Evolutionary conservation across 2,113 vertebrate species (phyloP).

Genomic region (Rutilus rutilus): DNA sequence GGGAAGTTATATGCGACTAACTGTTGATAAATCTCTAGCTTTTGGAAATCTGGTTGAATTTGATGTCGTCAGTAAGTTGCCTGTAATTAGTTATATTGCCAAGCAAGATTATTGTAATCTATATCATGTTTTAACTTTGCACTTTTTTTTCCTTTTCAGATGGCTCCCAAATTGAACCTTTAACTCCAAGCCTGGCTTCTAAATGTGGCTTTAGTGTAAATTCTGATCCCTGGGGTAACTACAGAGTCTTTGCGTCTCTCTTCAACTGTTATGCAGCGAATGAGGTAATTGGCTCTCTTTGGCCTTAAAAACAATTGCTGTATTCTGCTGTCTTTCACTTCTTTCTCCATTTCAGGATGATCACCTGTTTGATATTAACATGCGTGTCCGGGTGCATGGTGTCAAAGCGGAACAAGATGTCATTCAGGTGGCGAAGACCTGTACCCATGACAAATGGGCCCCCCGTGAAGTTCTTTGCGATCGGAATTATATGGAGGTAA

Average conservation of each 20-base stretch:
- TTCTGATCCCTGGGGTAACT: slow-evolving; percentile 77
- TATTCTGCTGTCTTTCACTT: background rate
- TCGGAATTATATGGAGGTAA: slow-evolving; percentile 78
- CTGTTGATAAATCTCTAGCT: slow-evolving; percentile 67
- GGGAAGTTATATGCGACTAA: slow-evolving; percentile 71
- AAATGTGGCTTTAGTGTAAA: slow-evolving; percentile 78
- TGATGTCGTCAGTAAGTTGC: slow-evolving; percentile 74
- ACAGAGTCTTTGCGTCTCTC: slow-evolving; percentile 71
- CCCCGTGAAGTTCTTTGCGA: slow-evolving; percentile 74
- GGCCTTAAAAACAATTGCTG: background rate
- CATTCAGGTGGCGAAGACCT: slow-evolving; percentile 64
- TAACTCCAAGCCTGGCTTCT: slow-evolving; percentile 69
- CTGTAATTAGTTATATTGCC: background rate
- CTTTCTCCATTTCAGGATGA: slow-evolving; percentile 56
- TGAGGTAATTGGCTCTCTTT: slow-evolving; percentile 57
- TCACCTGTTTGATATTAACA: slow-evolving; percentile 53
- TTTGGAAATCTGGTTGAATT: slow-evolving; percentile 72
- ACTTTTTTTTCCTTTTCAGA: slow-evolving; percentile 56
- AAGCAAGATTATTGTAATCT: background rate
- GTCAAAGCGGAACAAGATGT: slow-evolving; percentile 35
- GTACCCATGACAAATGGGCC: slow-evolving; percentile 70
- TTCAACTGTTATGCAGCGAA: slow-evolving; percentile 72
- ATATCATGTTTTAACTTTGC: background rate
- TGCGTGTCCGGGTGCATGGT: slow-evolving; percentile 65
- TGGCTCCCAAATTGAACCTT: slow-evolving; percentile 58